Base-by-base conservation (phyloP, 2,888 invertebrate genomes). In the Eueremaeus valkanovi region DNA sequence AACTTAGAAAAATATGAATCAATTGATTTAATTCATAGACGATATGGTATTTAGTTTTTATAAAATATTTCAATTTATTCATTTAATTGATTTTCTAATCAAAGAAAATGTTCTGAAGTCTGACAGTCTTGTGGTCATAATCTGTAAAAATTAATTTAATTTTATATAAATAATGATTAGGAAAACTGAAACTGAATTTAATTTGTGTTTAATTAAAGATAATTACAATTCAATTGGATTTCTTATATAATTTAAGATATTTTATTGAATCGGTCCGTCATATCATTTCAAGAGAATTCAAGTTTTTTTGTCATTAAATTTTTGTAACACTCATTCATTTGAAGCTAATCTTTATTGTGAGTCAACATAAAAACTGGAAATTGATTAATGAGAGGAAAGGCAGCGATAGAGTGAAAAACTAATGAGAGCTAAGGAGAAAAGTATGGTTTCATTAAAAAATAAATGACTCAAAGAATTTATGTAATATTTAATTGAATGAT, bases 181-280 rank as follows among this genome's bases (percentile, higher is more conserved):
- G 27, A 24, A 24, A 55, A 24, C 21, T 24, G 24, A 55, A 24
- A 55, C 11, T 51, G 51, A 51, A 55, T 21, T 27, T 55, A 55
- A 55, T 55, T 55, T 55, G 5, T 51, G 16, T 45, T 51, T 51
- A 51, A 27, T 55, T 55, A 55, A 55, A 27, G 55, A 27, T 55
- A 55, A 55, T 55, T 55, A 11, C 24, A 55, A 55, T 55, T 55
- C 55, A 55, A 55, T 55, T 24, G 24, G 11, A 27, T 55, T 55
- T 55, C 16, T n/a, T 45, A 3, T 45, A 16, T 45, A 36, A 36
- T 36, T 45, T 16, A 45, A 45, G 18, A 11, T 45, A 45, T 45
- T 16, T 45, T 45, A 45, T 6, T 45, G 45, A 45, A 45, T 11
- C 16, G 45, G 9, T 45, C 36, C 6, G 6, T 45, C 45, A 3